A percentile compares a stretch with the other conserved stretches of the same genome.
These are phyloP conservation scores for Chrysogorgia sp. DNA, from an alignment of 92 coral and sea anemone genomes.

Conservation along the genomic window DNA sequence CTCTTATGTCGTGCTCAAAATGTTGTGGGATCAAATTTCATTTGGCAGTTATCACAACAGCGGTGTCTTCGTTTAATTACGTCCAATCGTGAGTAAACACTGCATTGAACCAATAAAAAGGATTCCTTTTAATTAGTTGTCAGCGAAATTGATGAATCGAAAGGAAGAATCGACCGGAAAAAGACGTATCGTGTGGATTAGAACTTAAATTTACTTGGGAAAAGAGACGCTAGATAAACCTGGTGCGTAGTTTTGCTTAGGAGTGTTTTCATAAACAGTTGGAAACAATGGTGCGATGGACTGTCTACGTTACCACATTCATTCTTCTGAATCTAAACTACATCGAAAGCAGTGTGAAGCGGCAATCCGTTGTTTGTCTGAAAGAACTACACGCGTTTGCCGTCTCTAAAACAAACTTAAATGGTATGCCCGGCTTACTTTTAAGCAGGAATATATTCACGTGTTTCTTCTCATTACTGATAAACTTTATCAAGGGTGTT, in stretches of 20 bases:
- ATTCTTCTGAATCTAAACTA: conserved; percentile 28
- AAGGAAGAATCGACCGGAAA: conserved; percentile 48
- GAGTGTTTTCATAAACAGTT: conserved; percentile 26
- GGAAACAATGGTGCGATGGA: conserved; percentile 40
- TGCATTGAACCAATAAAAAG: conserved; percentile 38
- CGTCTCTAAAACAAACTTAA: conserved; percentile 17
- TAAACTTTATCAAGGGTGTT: conserved; percentile 39
- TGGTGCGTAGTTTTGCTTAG: conserved; percentile 37
- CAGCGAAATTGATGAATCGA: conserved; percentile 46
- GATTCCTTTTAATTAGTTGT: conserved; percentile 48
- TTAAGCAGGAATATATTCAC: not conserved
- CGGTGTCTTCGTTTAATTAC: conserved; percentile 45
- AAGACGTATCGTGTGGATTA: conserved; percentile 42
- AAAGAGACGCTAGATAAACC: conserved; percentile 33
- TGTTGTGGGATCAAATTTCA: conserved; percentile 34
- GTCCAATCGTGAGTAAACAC: conserved; percentile 49
- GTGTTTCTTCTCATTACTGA: conserved; percentile 31
- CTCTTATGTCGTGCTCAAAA: conserved; percentile 8
- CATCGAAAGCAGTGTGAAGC: conserved; percentile 39
- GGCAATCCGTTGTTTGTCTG: conserved; percentile 27
- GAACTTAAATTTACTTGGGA: conserved; percentile 10
- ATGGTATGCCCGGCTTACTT: conserved; percentile 14
- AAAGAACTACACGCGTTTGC: conserved; percentile 38
- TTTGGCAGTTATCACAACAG: conserved; percentile 41
- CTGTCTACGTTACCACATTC: conserved; percentile 31